phyloP scores from a whole-genome alignment of 2,113 vertebrate genomes.

The Electrona antarctica region DNA sequence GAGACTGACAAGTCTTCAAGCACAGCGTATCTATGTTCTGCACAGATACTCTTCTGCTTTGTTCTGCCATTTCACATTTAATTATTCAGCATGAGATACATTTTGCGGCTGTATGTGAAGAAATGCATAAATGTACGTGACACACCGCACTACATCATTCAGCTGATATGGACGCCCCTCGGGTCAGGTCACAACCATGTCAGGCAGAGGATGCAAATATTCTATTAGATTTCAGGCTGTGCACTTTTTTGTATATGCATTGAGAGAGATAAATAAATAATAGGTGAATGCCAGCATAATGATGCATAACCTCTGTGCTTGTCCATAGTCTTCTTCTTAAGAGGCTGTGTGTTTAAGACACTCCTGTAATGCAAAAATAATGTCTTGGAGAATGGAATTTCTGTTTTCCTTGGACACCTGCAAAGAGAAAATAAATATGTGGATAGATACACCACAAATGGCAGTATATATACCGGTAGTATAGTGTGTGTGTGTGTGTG shows the following conservation, averaged over 20 bases:
- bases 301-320: background rate
- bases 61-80: slow-evolving; percentile 52
- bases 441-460: slow-evolving; percentile 31
- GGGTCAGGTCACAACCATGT: slow-evolving; percentile 23
- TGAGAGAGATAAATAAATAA: slow-evolving; percentile 23
- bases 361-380: slow-evolving; percentile 81
- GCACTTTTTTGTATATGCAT: background rate
- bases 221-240: slow-evolving; percentile 15
- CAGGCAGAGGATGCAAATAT: background rate
- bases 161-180: slow-evolving; percentile 5
- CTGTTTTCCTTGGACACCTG: slow-evolving; percentile 94
- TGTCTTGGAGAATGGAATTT: slow-evolving; percentile 82
- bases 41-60: slow-evolving; percentile 33
- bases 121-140: slow-evolving; percentile 56
- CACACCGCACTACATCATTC: slow-evolving; percentile 39
- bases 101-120: slow-evolving; percentile 42
- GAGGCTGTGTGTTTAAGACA: slow-evolving; percentile 68
- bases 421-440: slow-evolving; percentile 6
- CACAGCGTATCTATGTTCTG: slow-evolving; percentile 33
- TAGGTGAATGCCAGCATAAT: slow-evolving; percentile 30
- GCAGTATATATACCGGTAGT: background rate
- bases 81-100: slow-evolving; percentile 69
- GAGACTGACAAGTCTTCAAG: slow-evolving; percentile 4
- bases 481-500: too few relatives aligned
- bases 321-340: background rate